A percentile compares a stretch with the other conserved stretches of the same genome.
These are phyloP conservation scores for Latrodectus elegans DNA, from an alignment of 2,888 invertebrate genomes.

Conservation along the genomic window DNA sequence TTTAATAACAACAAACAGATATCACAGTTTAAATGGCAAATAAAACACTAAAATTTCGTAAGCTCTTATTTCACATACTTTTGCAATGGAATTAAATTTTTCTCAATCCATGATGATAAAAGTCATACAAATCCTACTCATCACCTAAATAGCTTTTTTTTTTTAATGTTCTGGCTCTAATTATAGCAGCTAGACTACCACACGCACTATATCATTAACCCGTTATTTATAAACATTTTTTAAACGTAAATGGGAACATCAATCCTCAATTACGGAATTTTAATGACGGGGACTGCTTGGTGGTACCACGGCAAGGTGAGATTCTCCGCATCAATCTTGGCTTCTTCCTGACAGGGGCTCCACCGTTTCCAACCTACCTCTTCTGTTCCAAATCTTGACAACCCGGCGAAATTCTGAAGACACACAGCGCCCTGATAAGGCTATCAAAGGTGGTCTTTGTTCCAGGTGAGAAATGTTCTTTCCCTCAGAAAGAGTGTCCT, in stretches of 20 bases:
- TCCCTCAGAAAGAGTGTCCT: background rate
- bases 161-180: too few relatives aligned
- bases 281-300: conserved; percentile 35
- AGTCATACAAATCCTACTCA: too few relatives aligned
- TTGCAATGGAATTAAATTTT: too few relatives aligned
- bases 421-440: conserved; percentile 21
- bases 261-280: conserved; percentile 35
- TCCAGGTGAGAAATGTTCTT: background rate
- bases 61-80: too few relatives aligned
- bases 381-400: conserved; percentile 24
- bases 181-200: too few relatives aligned
- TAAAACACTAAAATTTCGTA: too few relatives aligned
- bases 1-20: too few relatives aligned
- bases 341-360: conserved; percentile 11
- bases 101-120: too few relatives aligned
- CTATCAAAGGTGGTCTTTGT: conserved; percentile 37
- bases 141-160: too few relatives aligned
- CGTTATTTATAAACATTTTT: too few relatives aligned
- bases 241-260: conserved; percentile 27
- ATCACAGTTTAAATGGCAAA: too few relatives aligned
- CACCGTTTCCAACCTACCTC: background rate
- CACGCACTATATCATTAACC: too few relatives aligned
- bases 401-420: conserved; percentile 45
- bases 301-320: conserved; percentile 42
- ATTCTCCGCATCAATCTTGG: conserved; percentile 38